Percentiles rank a stretch among this genome's conserved stretches.
Conservation (phyloP, 2,113 vertebrate genomes). For the Brachypodius melanocephalos region DNA sequence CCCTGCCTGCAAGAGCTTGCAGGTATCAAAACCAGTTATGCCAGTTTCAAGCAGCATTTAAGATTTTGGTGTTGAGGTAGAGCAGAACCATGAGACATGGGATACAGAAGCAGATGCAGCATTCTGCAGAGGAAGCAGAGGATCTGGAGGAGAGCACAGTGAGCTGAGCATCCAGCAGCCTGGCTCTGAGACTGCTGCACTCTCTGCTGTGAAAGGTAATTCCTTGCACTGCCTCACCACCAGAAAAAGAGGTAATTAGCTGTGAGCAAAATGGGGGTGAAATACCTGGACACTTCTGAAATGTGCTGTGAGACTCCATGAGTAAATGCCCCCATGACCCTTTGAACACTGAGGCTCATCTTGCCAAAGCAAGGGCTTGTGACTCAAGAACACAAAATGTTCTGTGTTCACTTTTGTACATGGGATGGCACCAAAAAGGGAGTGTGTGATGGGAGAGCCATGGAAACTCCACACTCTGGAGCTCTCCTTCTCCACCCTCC, state of each 20-base stretch:
- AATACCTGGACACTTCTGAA: background rate
- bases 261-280: fast-evolving
- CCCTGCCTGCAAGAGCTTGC: background rate
- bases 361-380: background rate
- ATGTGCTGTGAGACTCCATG: background rate
- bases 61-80: background rate
- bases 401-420: background rate
- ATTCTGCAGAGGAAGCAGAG: background rate
- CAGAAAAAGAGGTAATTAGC: background rate
- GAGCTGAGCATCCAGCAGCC: background rate
- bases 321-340: background rate
- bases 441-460: background rate
- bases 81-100: background rate
- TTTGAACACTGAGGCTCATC: background rate
- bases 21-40: background rate
- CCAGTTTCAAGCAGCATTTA: background rate
- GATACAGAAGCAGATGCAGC: background rate
- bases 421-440: background rate
- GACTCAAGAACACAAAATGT: background rate
- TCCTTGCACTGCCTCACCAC: background rate
- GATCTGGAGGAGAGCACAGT: background rate
- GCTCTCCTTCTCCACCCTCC: background rate
- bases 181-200: background rate
- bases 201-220: background rate
- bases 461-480: background rate